Evolutionary conservation across 2,888 invertebrate genomes (phyloP), one percentile per base, ranked within the genome.

Genomic region (Galeruca laticollis): DNA sequence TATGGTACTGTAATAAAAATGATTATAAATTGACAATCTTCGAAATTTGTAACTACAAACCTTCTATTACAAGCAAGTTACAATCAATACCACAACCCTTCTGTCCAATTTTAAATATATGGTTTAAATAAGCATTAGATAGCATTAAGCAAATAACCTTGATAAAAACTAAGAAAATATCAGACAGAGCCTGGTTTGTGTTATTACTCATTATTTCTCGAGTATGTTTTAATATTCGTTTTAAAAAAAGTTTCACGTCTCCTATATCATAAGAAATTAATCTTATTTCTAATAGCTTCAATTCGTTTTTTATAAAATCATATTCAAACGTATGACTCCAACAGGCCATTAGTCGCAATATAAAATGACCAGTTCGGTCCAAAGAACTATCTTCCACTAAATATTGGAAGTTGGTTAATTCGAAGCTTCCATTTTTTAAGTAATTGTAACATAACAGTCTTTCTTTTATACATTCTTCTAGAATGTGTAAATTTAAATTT

Each of bases 341-440:
- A 47, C 82, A 84, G 6, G 84, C 80, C 21, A 85, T 78, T 73
- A 87, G 84, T 81, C 89, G 87, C 15, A 90, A 79, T 76, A 86
- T 85, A 77, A 88, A 90, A 81, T 90, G 90, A 43, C 90, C 89
- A 54, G 89, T 86, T 72, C 87, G 88, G 76, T 90, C 90, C 73
- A 88, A 87, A 10, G 86, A 75, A 70, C 89, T 89, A 73, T 88
- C 89, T 82, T 90, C 90, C 13, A 89, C 81, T 52, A 90, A 84
- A 83, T 87, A 90, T 82, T 90, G 88, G 69, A 84, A 84, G 69
- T 83, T 83, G 56, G 37, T 31, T n/a, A 87, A 87, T 60, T 77
- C 75, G 0, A 62, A 43, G 15, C 43, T 35, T 6, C 82, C 80
- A 54, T 82, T 82, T 52, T 82, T 77, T 5, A 83, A 78, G 77